Percentiles rank a stretch among this genome's conserved stretches.
phyloP scores from a whole-genome alignment of 2,888 invertebrate genomes.

The Xiphydria camelus region DNA sequence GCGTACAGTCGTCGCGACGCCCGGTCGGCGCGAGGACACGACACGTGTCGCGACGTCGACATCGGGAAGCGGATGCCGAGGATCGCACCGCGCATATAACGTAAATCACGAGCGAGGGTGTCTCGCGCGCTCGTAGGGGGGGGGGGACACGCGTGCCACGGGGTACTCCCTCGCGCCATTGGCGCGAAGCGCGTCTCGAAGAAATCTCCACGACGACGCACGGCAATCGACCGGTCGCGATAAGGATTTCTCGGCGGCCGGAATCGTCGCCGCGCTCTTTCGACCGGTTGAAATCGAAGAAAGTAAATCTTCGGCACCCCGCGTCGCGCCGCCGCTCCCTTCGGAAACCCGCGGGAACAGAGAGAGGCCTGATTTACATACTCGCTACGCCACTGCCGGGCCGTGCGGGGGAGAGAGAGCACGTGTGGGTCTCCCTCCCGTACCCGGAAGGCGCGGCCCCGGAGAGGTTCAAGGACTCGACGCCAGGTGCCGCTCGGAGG shows the following conservation, averaged over 20 bases:
- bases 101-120: constrained; percentile 32
- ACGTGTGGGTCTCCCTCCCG: constrained; percentile 16
- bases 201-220: too few relatives aligned
- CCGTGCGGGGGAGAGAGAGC: constrained; percentile 39
- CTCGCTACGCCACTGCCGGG: constrained; percentile 46
- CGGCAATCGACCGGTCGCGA: too few relatives aligned
- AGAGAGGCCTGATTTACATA: constrained; percentile 45
- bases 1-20: too few relatives aligned
- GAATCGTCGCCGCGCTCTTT: too few relatives aligned
- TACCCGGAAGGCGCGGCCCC: constrained; percentile 10
- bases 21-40: constrained; percentile 28
- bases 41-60: constrained; percentile 44
- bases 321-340: too few relatives aligned
- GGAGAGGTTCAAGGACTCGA: constrained; percentile 46
- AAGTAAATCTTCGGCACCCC: too few relatives aligned
- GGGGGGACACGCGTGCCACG: constrained; percentile 38
- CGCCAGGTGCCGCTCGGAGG: constrained; percentile 52
- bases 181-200: too few relatives aligned
- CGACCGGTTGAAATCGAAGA: too few relatives aligned
- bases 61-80: constrained; percentile 30
- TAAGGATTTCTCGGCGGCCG: too few relatives aligned
- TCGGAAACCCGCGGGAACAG: constrained; percentile 4
- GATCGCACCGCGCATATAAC: constrained; percentile 29
- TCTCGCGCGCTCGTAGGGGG: constrained; percentile 23
- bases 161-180: constrained; percentile 27